Base-by-base conservation (phyloP, 2,113 vertebrate genomes). In the Tapirus terrestris region DNA sequence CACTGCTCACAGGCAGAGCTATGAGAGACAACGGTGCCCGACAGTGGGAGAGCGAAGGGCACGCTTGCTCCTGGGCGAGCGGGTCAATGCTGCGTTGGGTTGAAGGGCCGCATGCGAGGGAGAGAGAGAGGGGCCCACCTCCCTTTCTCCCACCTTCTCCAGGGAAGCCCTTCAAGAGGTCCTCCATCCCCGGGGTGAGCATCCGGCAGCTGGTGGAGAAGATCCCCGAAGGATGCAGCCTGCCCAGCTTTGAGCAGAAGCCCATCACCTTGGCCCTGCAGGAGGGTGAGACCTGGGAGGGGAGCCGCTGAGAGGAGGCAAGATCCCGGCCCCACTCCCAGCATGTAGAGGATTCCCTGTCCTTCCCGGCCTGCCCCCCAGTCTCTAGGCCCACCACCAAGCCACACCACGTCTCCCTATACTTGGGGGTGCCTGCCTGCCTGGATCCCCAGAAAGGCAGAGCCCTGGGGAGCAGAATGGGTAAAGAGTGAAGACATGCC, bases 241-340 rank as follows among this genome's bases (percentile, higher is more conserved):
- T 95, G 0, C 99, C 99, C 13, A 99, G 99, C 96, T 99, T 99
- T 86, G 96, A 98, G 96, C 98, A 92, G 84, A 99, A 99, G 98
- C 99, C 99, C 4, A 21, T 98, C 7, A 98, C 98, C 87, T 86
- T 99, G 96, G 99, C 98, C 0, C 88, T 99, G 73, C 98, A 98
- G 25, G 99, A 99, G 98, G 99, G 99, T 99, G 97, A 99, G 98
- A 3, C 12, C 65, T 0, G 4, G 21, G 88, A 25, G 83, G 56
- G 72, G 65, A 12, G 5, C 29, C 53, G 3, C 53, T 0, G 10
- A 7, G n/a, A 16, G n/a, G 51, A 20, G 14, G 29, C 12, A 4
- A 3, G 48, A 63, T 2, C 56, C 48, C 20, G 1, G 2, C 31
- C 13, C 12, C 6, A 16, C 36, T n/a, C 29, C 36, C 5, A 27